phyloP scores from a whole-genome alignment of 2,113 vertebrate genomes.

The Oophaga pumilio region DNA sequence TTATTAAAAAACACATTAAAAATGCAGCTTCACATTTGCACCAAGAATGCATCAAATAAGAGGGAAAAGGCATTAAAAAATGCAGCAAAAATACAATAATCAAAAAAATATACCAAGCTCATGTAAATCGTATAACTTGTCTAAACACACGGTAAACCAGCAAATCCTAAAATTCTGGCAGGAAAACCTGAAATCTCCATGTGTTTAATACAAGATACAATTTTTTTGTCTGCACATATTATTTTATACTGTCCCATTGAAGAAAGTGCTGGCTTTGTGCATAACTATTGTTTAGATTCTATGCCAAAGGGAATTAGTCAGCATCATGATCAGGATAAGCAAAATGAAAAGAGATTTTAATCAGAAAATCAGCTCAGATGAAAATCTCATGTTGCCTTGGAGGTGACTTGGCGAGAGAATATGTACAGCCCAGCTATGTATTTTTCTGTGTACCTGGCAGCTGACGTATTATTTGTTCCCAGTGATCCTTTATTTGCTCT shows the following conservation, averaged over 20 bases:
- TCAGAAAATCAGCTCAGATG: conserved; percentile 26
- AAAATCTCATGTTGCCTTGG: conserved; percentile 3
- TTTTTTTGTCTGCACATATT: background rate
- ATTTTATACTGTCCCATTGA: background rate
- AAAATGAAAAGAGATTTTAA: conserved; percentile 20
- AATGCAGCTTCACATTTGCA: too few species aligned
- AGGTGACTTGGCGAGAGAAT: background rate
- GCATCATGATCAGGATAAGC: background rate
- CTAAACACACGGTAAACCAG: background rate
- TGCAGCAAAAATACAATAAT: too few species aligned
- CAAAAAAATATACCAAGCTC: too few species aligned
- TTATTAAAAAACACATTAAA: too few species aligned
- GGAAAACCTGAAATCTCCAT: background rate
- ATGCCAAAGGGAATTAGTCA: background rate
- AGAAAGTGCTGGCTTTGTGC: background rate
- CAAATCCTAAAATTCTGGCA: background rate
- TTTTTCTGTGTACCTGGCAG: conserved; percentile 20
- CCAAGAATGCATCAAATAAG: too few species aligned
- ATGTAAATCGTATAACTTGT: background rate
- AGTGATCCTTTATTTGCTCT: conserved; percentile 8
- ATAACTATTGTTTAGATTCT: conserved; percentile 6
- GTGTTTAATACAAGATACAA: background rate
- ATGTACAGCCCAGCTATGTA: background rate
- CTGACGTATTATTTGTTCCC: conserved; percentile 11
- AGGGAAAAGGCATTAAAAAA: too few species aligned